These are phyloP conservation scores for Amphimedon queenslandica DNA, from an alignment of 37 sponge, comb jelly and placozoan species.

Conservation along the genomic window DNA sequence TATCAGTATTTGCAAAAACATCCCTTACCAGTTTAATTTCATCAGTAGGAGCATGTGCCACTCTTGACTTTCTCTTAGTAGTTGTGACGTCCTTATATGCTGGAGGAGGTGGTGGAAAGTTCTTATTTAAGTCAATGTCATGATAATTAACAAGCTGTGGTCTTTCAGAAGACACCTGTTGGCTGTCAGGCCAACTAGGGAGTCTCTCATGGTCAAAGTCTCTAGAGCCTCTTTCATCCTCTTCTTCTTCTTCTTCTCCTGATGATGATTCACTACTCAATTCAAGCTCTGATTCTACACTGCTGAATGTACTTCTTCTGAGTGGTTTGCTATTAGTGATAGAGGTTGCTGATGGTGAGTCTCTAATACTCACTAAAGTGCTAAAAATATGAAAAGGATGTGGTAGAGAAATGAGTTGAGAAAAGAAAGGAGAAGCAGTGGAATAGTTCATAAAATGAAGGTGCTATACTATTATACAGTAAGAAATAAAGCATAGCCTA, in stretches of 20 bases:
- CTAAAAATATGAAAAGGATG: no score
- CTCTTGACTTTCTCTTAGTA: not conserved
- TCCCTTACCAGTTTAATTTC: not conserved
- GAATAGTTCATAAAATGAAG: no score
- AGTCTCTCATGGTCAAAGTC: not conserved
- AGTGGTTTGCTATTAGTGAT: no score
- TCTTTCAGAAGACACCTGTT: not conserved
- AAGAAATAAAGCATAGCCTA: no score
- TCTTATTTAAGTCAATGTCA: not conserved
- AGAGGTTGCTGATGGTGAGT: not conserved
- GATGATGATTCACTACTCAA: no score
- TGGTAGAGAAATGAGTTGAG: no score
- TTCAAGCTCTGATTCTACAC: no score
- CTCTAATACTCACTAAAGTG: not conserved
- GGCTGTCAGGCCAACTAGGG: not conserved
- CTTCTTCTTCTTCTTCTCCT: no score
- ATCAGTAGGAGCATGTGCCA: conserved; percentile 3
- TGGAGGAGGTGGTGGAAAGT: conserved; percentile 5
- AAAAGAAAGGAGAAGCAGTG: no score
- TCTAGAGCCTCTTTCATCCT: not conserved
- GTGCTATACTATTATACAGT: no score
- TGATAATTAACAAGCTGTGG: not conserved
- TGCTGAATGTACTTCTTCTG: no score
- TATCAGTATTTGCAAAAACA: no score
- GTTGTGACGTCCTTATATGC: not conserved